A percentile compares a stretch with the other conserved stretches of the same genome.
Conservation (phyloP, 2,888 invertebrate genomes). For the Siphonodentalium dalli region DNA sequence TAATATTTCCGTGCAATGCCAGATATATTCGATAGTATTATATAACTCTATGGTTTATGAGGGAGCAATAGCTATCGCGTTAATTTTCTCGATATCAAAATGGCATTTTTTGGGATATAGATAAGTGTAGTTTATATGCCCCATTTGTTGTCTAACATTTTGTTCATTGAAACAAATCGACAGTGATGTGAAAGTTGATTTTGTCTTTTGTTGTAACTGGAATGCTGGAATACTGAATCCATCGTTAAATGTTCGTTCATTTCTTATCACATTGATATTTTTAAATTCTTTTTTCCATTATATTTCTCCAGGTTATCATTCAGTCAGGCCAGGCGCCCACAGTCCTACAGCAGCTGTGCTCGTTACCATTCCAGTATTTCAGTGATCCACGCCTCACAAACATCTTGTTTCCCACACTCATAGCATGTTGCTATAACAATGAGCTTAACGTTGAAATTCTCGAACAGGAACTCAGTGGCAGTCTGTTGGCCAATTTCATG, state of each 20-base stretch:
- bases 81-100: too few relatives aligned
- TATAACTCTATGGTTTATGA: too few relatives aligned
- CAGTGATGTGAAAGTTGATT: not conserved
- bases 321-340: slow-evolving; percentile 80
- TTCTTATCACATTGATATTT: not conserved
- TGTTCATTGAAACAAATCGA: not conserved
- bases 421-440: slow-evolving; percentile 75
- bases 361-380: slow-evolving; percentile 83
- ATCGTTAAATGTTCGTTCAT: not conserved
- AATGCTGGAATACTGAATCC: not conserved
- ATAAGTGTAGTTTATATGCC: too few relatives aligned
- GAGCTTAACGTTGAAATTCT: slow-evolving; percentile 77
- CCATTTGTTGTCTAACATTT: too few relatives aligned
- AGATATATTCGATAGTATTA: too few relatives aligned
- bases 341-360: slow-evolving; percentile 84
- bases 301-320: slow-evolving; percentile 72
- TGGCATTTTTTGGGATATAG: too few relatives aligned
- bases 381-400: slow-evolving; percentile 76
- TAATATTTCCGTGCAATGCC: too few relatives aligned
- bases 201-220: not conserved
- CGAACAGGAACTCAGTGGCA: slow-evolving; percentile 73
- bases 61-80: too few relatives aligned
- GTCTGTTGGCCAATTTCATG: slow-evolving; percentile 66
- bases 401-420: slow-evolving; percentile 80
- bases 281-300: not conserved